A percentile compares a stretch with the other conserved stretches of the same genome.
These are phyloP conservation scores for Heterodera carotae DNA, from an alignment of 1,140 invertebrate species.

Conservation along the genomic window DNA sequence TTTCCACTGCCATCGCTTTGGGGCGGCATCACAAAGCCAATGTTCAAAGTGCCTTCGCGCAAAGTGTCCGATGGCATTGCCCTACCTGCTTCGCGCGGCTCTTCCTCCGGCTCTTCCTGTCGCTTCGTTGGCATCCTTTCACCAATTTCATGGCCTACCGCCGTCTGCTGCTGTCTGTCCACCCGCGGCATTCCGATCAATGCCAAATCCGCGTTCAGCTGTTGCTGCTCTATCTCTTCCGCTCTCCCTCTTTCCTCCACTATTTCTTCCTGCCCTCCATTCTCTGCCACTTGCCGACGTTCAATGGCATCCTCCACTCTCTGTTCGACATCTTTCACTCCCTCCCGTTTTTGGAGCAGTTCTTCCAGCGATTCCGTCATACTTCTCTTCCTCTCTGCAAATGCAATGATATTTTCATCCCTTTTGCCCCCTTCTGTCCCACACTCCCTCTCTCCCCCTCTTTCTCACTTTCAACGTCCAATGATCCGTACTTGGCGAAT, in stretches of 20 bases:
- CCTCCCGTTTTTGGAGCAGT: neutral
- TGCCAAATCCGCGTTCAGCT: no score
- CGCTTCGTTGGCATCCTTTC: no score
- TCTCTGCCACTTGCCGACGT: neutral
- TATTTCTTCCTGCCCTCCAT: neutral
- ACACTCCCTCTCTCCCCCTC: neutral
- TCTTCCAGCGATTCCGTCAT: conserved; percentile 5
- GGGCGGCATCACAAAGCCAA: neutral
- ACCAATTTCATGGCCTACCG: no score
- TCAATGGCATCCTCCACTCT: neutral
- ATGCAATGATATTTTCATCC: neutral
- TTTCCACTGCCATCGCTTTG: neutral
- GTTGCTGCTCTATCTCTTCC: neutral
- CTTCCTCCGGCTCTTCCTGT: neutral
- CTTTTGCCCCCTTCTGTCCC: neutral
- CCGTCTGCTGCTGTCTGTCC: no score
- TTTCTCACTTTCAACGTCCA: neutral
- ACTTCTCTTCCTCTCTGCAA: neutral
- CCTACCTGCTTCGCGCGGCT: neutral
- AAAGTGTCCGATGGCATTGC: neutral
- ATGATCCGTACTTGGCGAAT: conserved; percentile 34
- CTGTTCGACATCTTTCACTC: neutral
- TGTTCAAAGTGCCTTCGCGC: neutral
- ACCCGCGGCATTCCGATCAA: no score
- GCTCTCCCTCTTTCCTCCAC: no score